Evolutionary conservation across 2,797 vertebrate genomes (phyloP).

Genomic region (Dermochelys coriacea): DNA sequence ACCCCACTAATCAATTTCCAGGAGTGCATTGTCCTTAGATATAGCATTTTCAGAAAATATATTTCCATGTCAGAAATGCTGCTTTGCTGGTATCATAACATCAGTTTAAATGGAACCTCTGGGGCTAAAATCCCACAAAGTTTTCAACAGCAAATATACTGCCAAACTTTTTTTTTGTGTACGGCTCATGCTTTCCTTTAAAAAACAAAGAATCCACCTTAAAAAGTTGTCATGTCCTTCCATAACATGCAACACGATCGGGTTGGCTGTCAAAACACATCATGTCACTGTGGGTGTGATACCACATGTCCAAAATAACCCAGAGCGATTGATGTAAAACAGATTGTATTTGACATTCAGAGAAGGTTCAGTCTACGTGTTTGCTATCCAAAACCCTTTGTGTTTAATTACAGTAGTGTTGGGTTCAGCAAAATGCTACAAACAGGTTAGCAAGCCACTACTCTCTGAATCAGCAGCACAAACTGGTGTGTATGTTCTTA

Average conservation of each 20-base stretch:
- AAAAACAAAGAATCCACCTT: not conserved
- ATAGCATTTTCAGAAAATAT: not conserved
- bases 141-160: not conserved
- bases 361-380: not conserved
- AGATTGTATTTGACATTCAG: constrained; percentile 8
- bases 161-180: not conserved
- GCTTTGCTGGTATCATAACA: not conserved
- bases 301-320: constrained; percentile 29
- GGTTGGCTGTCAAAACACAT: constrained; percentile 35
- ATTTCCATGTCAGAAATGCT: fast-evolving
- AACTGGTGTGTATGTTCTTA: not conserved
- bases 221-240: not conserved
- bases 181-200: not conserved
- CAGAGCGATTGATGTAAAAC: not conserved
- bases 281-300: not conserved
- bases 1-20: not conserved
- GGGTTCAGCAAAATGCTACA: constrained; percentile 6
- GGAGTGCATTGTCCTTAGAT: not conserved
- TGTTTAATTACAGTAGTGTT: constrained; percentile 2
- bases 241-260: not conserved
- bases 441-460: not conserved
- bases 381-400: not conserved
- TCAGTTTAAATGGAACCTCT: not conserved
- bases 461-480: constrained; percentile 6
- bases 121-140: not conserved